A percentile compares a stretch with the other conserved stretches of the same genome.
phyloP scores from a whole-genome alignment of 2,797 vertebrate genomes.

The Micropoecilia bifurca region DNA sequence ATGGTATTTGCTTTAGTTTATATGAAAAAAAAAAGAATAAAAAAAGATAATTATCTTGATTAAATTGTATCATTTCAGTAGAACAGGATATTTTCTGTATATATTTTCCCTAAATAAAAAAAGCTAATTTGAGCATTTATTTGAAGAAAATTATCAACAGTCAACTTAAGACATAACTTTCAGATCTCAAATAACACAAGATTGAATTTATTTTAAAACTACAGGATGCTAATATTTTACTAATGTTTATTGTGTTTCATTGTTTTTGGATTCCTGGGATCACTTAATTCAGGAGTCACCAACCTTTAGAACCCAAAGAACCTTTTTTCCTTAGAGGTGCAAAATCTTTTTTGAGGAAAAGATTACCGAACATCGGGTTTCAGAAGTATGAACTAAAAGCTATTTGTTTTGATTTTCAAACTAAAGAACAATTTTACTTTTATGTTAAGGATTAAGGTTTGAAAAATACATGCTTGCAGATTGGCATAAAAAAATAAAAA shows the following conservation, averaged over 20 bases:
- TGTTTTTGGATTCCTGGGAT: not conserved
- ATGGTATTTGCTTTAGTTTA: not conserved
- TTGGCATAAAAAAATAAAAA: not conserved
- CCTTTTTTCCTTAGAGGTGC: not conserved
- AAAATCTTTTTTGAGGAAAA: not conserved
- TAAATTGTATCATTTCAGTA: not conserved
- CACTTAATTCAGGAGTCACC: not conserved
- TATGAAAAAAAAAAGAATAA: not conserved
- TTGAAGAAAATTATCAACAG: not conserved
- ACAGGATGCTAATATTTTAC: not conserved
- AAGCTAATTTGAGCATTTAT: not conserved
- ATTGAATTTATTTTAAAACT: not conserved
- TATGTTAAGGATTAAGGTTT: not conserved
- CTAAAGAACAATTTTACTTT: not conserved
- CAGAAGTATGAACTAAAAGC: not conserved
- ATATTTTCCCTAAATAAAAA: not conserved
- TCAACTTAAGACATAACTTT: not conserved
- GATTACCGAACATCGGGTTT: not conserved
- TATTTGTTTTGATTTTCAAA: not conserved
- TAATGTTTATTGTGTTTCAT: not conserved
- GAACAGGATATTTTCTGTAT: not conserved
- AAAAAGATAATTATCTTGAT: not conserved
- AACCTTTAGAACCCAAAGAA: not conserved
- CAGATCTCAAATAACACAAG: not conserved
- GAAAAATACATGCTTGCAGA: not conserved